Percentiles rank a stretch among this genome's conserved stretches.
Evolutionary conservation across 2,888 invertebrate species (phyloP).

Genomic region (Osedax fenrisi): DNA sequence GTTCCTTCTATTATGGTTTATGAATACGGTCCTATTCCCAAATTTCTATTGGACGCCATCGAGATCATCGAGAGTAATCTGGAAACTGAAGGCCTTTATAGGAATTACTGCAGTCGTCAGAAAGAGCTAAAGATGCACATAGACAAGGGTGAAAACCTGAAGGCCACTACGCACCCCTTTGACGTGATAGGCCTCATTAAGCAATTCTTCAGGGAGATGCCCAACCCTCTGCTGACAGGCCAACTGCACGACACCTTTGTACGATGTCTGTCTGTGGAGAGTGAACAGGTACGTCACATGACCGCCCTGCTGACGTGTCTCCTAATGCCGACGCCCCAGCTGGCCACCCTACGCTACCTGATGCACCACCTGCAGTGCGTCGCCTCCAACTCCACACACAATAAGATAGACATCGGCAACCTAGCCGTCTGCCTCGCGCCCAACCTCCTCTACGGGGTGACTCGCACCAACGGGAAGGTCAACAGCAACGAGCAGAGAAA

Average conservation of each 20-base stretch:
- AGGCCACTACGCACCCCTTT: conserved; percentile 60
- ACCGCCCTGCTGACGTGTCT: conserved; percentile 61
- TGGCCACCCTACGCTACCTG: conserved; percentile 68
- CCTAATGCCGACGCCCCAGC: conserved; percentile 64
- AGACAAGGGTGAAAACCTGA: conserved; percentile 62
- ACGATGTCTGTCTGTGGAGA: conserved; percentile 50
- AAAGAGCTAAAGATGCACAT: conserved; percentile 66
- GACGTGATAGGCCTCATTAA: conserved; percentile 77
- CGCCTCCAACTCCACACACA: conserved; percentile 60
- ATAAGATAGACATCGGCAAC: conserved; percentile 73
- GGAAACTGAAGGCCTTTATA: conserved; percentile 70
- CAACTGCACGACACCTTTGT: conserved; percentile 66
- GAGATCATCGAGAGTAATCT: conserved; percentile 54
- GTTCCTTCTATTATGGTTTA: conserved; percentile 41
- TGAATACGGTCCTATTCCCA: conserved; percentile 47
- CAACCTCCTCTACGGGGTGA: conserved; percentile 64
- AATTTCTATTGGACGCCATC: conserved; percentile 43
- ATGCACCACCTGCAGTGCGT: conserved; percentile 64
- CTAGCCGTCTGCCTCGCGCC: conserved; percentile 74
- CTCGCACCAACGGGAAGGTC: conserved; percentile 38
- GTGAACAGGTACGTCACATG: conserved; percentile 49
- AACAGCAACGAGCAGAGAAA: conserved; percentile 33
- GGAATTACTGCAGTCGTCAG: conserved; percentile 73
- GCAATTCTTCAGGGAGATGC: conserved; percentile 69
- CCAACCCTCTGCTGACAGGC: conserved; percentile 68